Conservation (phyloP, 2,797 vertebrate genomes). For the Lepilemur ruficaudatus region DNA sequence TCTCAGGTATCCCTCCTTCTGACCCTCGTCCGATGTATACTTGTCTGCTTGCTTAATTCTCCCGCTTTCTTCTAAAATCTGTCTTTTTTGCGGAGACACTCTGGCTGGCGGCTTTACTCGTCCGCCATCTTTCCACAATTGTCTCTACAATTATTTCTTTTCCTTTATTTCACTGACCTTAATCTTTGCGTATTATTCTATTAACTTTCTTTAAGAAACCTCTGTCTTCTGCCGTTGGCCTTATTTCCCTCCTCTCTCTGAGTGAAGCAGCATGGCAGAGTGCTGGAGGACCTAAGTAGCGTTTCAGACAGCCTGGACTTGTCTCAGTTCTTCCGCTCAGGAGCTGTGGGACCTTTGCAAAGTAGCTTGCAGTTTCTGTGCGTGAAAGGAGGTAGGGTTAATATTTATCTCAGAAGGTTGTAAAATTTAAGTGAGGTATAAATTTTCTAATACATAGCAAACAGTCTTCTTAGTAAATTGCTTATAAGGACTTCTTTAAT, state of each 20-base stretch:
- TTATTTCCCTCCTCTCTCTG: neutral
- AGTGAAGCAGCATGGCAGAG: rapidly evolving
- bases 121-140: no score
- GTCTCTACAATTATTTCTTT: neutral
- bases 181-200: neutral
- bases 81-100: no score
- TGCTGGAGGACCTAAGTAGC: neutral
- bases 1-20: no score
- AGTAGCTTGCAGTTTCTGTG: neutral
- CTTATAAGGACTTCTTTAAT: neutral
- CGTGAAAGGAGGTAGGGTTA: neutral
- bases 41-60: no score
- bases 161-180: neutral
- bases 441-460: neutral
- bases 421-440: neutral
- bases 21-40: no score
- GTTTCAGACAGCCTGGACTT: neutral
- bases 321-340: neutral
- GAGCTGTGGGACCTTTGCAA: neutral
- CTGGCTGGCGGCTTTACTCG: no score
- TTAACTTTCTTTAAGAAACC: neutral
- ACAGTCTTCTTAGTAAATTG: neutral
- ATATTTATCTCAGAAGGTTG: neutral
- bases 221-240: rapidly evolving
- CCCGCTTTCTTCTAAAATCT: no score